Base-by-base conservation (phyloP, 2,888 invertebrate genomes). In the Hydrotaea cyrtoneurina region DNA sequence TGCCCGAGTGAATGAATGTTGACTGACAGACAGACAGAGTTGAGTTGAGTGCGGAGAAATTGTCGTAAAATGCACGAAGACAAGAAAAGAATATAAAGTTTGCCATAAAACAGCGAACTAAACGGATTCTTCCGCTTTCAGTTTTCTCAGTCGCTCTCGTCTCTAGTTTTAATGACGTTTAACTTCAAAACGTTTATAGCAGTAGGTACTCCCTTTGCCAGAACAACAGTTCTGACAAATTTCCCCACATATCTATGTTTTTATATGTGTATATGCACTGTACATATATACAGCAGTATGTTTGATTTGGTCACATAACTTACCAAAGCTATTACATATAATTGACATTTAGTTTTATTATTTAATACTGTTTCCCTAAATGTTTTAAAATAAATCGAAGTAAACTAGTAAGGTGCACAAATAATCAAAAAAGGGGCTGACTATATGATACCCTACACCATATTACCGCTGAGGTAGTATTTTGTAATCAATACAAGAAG, bases 1-100 rank as follows among this genome's bases (percentile, higher is more conserved):
- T 64, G 21, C n/a, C 53, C 64, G 43, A 50, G 26, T 39, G n/a
- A n/a, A 7, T 53, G 19, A 64, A 73, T 50, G 62, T 31, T 7
- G 26, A 57, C 21, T 69, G 62, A 43, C 74, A 55, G 50, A 59
- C 11, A 13, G 59, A 13, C 26, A 26, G 15, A 59, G 2, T 59
- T 15, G 59, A 23, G 21, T 59, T 21, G 59, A 59, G 11, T 59
- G 59, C 59, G 23, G 19, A 39, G 39, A 17, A 55, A 11, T 39
- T 7, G 53, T 31, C 36, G 13, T 62, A 31, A 26, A 31, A 5
- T 13, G 46, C 21, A 43, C n/a, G 26, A 36, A 21, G 10, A 50
- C 64, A 78, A 78, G 59, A 82, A 72, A 59, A 82, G 59, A 31
- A 78, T 74, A 71, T 73, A 57, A 73, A 82, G 57, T 55, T 46